Evolutionary conservation across 2,113 vertebrate genomes (phyloP), one percentile per base, ranked within the genome.

Genomic region (Salvelinus namaycush): DNA sequence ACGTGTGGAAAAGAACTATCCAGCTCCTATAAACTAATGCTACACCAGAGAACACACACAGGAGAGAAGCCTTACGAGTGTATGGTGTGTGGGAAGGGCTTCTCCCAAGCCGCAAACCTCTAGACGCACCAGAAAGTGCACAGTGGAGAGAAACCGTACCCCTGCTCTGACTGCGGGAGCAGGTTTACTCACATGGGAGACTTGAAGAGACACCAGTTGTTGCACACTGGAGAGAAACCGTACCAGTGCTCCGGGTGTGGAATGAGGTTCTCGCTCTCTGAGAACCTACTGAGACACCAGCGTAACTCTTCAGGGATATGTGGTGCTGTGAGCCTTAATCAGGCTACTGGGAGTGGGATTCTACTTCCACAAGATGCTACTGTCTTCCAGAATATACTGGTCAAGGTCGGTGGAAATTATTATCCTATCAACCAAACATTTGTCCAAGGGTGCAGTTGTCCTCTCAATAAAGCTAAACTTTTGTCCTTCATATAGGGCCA

Each of bases 81-180:
- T n/a, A n/a, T n/a, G n/a, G n/a, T n/a, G n/a, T n/a, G n/a, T n/a
- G n/a, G n/a, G n/a, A n/a, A n/a, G n/a, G n/a, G n/a, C n/a, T n/a
- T n/a, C n/a, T n/a, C n/a, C n/a, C n/a, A n/a, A n/a, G n/a, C n/a
- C n/a, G n/a, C n/a, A n/a, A n/a, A n/a, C n/a, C n/a, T n/a, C n/a
- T n/a, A n/a, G n/a, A n/a, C n/a, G n/a, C n/a, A n/a, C n/a, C n/a
- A n/a, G n/a, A n/a, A n/a, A n/a, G n/a, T n/a, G n/a, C n/a, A n/a
- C n/a, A n/a, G n/a, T n/a, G 78, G 71, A 0, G 20, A 57, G 2
- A 72, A 74, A 0, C 60, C 75, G 0, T 80, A 72, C 72, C 51
- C 74, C 18, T 83, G 78, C 31, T 44, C 69, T n/a, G 51, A 81
- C 57, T 84, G 78, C 27, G 64, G 49, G 12, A 67, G 29, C 24